These are phyloP conservation scores for Rhyacophila brunnea DNA, from an alignment of 1,140 invertebrate species.

Conservation along the genomic window DNA sequence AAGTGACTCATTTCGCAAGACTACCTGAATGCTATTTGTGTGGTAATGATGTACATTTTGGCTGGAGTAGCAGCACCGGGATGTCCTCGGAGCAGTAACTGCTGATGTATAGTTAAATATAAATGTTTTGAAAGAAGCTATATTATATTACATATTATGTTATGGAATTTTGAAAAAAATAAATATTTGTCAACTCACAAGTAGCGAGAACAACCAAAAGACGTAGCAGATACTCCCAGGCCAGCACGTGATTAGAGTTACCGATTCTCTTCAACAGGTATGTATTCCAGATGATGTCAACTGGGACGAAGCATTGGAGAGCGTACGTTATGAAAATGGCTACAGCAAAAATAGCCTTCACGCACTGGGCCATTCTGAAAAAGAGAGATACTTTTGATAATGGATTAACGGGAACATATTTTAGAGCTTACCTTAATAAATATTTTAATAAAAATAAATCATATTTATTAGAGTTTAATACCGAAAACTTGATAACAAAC, in stretches of 20 bases:
- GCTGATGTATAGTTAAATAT: too few species aligned
- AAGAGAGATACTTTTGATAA: conserved; percentile 13
- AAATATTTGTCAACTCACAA: too few species aligned
- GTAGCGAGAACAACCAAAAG: conserved; percentile 67
- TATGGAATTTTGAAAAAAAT: too few species aligned
- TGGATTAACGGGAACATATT: conserved; percentile 21
- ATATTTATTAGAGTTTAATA: background rate
- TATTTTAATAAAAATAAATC: conserved; percentile 6
- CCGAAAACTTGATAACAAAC: too few species aligned
- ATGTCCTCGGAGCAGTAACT: too few species aligned
- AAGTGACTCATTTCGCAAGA: too few species aligned
- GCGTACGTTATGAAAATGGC: conserved; percentile 90
- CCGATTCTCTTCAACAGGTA: conserved; percentile 61
- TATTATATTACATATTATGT: too few species aligned
- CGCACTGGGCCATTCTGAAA: conserved; percentile 73
- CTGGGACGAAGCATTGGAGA: conserved; percentile 92
- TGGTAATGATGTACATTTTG: too few species aligned
- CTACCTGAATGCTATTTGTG: too few species aligned
- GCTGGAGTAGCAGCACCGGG: too few species aligned
- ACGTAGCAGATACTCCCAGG: conserved; percentile 66
- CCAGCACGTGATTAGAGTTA: conserved; percentile 44
- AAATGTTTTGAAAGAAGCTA: too few species aligned
- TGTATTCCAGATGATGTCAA: conserved; percentile 84
- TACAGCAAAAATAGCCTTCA: conserved; percentile 82
- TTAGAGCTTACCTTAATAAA: conserved; percentile 1